These are phyloP conservation scores for Eidolon helvum DNA, from an alignment of 2,113 vertebrate genomes.

Conservation along the genomic window DNA sequence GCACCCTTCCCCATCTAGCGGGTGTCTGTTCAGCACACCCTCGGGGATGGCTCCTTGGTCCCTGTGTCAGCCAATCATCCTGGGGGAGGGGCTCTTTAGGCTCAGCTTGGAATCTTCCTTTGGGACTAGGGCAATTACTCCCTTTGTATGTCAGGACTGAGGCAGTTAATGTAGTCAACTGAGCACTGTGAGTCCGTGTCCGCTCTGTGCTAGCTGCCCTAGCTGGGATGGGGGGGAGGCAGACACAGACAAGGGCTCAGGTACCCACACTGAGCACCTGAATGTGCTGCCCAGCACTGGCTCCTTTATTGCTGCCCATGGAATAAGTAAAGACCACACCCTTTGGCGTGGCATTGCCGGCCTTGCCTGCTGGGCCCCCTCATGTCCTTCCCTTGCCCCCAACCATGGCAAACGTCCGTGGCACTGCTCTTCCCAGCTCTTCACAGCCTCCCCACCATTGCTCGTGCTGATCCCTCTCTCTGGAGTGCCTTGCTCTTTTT, in stretches of 20 bases:
- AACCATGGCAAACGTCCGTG: neutral
- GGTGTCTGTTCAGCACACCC: neutral
- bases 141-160: neutral
- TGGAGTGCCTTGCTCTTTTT: neutral
- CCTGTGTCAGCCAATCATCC: neutral
- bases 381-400: neutral
- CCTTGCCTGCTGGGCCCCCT: neutral
- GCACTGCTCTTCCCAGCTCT: neutral
- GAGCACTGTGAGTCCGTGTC: neutral
- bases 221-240: neutral
- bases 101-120: neutral
- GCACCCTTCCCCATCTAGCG: neutral
- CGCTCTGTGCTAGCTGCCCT: neutral
- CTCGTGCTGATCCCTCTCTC: neutral
- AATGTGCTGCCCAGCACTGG: neutral
- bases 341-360: neutral
- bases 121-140: neutral
- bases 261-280: neutral
- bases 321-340: neutral
- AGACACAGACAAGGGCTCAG: neutral
- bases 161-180: neutral
- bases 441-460: neutral
- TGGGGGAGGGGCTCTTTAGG: neutral
- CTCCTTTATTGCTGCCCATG: neutral
- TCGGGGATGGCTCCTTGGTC: neutral